A percentile compares a stretch with the other conserved stretches of the same genome.
These are phyloP conservation scores for Sitobion miscanthi DNA, from an alignment of 1,140 invertebrate genomes.

Conservation along the genomic window DNA sequence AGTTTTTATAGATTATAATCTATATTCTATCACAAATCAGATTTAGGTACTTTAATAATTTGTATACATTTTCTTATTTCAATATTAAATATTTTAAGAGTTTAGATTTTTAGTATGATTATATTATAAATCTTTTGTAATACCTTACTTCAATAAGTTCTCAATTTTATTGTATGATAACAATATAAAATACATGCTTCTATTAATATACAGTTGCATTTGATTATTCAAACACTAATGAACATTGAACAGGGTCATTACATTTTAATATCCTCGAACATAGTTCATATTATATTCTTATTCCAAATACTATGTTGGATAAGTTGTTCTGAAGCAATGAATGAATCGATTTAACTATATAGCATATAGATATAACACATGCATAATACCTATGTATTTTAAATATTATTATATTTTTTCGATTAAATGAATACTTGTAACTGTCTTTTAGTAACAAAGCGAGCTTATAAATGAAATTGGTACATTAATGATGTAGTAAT, in stretches of 20 bases:
- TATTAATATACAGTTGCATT: background rate
- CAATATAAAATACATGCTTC: background rate
- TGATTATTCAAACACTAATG: background rate
- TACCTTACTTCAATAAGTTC: background rate
- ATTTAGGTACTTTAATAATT: background rate
- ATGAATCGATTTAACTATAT: background rate
- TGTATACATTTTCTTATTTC: background rate
- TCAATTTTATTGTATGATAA: background rate
- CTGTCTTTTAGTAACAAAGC: background rate
- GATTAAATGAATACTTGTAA: background rate
- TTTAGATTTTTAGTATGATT: background rate
- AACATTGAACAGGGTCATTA: background rate
- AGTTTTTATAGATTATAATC: background rate
- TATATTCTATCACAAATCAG: background rate
- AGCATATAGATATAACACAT: too few relatives aligned
- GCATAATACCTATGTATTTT: too few relatives aligned
- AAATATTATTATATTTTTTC: background rate
- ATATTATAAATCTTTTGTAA: background rate
- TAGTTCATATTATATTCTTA: background rate
- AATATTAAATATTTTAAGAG: background rate
- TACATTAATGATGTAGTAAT: background rate
- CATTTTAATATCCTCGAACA: background rate
- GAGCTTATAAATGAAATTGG: background rate
- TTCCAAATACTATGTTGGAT: background rate
- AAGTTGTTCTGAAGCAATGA: background rate